Base-by-base conservation (phyloP, 2,888 invertebrate species). In the Branchinecta sandiegonensis region DNA sequence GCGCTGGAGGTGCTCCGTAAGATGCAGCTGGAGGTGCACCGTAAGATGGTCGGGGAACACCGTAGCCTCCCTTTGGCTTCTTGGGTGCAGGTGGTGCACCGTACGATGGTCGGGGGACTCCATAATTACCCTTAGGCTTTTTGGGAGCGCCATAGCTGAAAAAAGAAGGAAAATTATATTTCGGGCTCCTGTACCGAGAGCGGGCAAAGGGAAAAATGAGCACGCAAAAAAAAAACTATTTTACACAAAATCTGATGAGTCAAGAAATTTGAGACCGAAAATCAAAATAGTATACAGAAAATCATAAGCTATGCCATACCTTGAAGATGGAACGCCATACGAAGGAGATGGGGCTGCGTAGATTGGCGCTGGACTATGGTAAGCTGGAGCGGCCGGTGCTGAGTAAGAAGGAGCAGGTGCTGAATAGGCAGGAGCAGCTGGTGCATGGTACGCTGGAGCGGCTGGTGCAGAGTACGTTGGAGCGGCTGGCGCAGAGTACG, bases 121-220 rank as follows among this genome's bases (percentile, higher is more conserved):
- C 67, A 46, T 64, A 12, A 46, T 37, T n/a, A 46, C 46, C 11
- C 48, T 67, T 67, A 48, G 48, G 67, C 48, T 67, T 67, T 50
- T 67, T 67, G 6, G 67, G 67, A 17, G 63, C 67, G 2, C 46
- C 66, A 66, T 66, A 66, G 11, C 63, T 56, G 11, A 56, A 56
- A 56, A 56, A 56, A 56, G 8, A 23, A 56, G 63, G 23, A 56
- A 14, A 56, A 10, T 9, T 14, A 10, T 37, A 37, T 37, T 37
- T 37, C 6, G 37, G 37, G 6, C 37, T 37, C 37, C 37, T 37
- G 37, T 37, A 37, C 4, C 5, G 37, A 37, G 6, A 6, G 37
- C 0, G 37, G 37, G 37, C 37, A 37, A 37, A 37, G 37, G 37
- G 6, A 37, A 37, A 37, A 37, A 37, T 37, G 4, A 37, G 37